A percentile compares a stretch with the other conserved stretches of the same genome.
Evolutionary conservation across 2,888 invertebrate genomes (phyloP).

Genomic region (Anoplius nigerrimus): DNA sequence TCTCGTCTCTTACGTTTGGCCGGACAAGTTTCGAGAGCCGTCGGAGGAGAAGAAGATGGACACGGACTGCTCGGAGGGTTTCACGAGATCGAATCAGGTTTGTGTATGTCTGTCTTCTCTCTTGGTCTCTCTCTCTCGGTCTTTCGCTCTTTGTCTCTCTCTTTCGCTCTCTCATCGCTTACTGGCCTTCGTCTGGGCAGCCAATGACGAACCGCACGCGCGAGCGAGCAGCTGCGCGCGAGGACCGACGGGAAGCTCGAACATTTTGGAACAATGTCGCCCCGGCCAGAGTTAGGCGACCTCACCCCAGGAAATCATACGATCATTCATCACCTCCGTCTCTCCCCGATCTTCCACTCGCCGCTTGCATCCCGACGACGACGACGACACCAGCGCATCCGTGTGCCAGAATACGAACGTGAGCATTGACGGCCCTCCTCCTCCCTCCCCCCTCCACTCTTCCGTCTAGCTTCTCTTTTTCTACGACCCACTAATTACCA

Average conservation of each 20-base stretch:
- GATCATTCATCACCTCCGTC: slow-evolving; percentile 43
- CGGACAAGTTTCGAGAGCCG: too few species aligned
- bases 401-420: too few species aligned
- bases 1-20: too few species aligned
- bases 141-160: background rate
- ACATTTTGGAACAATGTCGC: slow-evolving; percentile 55
- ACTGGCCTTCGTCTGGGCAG: background rate
- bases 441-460: background rate
- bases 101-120: background rate
- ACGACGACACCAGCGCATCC: background rate
- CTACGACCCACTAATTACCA: background rate
- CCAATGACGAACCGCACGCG: background rate
- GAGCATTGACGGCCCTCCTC: slow-evolving; percentile 1
- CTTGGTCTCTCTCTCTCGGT: background rate
- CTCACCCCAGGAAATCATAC: slow-evolving; percentile 53
- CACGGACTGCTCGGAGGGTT: too few species aligned
- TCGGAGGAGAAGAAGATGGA: too few species aligned
- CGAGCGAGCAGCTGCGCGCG: slow-evolving; percentile 43
- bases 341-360: slow-evolving; percentile 2
- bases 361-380: background rate
- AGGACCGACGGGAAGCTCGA: slow-evolving; percentile 41
- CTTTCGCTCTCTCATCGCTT: background rate
- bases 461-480: slow-evolving; percentile 24
- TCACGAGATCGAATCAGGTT: too few species aligned
- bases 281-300: slow-evolving; percentile 37